Evolutionary conservation across 2,888 invertebrate species (phyloP).

Genomic region (Sinelater perroti): DNA sequence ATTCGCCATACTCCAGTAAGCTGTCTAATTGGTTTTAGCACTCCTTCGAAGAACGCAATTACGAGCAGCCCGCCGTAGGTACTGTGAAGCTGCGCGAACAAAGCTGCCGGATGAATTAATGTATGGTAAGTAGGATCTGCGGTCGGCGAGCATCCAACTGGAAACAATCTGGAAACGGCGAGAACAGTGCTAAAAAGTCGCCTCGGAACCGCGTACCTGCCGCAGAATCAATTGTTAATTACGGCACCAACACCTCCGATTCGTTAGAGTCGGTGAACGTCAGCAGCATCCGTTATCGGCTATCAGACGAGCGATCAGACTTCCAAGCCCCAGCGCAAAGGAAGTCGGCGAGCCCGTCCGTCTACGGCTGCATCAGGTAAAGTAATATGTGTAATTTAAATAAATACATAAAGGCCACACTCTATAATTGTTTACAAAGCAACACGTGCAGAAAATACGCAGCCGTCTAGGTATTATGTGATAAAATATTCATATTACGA

Average conservation of each 20-base stretch:
- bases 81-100: constrained; percentile 30
- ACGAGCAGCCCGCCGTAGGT: constrained; percentile 21
- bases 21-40: constrained; percentile 38
- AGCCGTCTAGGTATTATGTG: too few relatives aligned
- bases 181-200: not conserved
- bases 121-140: constrained; percentile 21
- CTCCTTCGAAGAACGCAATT: constrained; percentile 25
- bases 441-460: too few relatives aligned
- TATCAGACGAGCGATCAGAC: not conserved
- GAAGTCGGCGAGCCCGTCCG: constrained; percentile 8
- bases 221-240: not conserved
- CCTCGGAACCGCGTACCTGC: not conserved
- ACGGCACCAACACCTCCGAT: not conserved
- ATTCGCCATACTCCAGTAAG: constrained; percentile 42
- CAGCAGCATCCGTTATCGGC: constrained; percentile 18
- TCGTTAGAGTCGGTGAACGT: constrained; percentile 6
- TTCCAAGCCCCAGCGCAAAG: too few relatives aligned
- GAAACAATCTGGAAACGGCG: not conserved
- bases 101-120: constrained; percentile 24
- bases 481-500: too few relatives aligned
- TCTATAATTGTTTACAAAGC: too few relatives aligned
- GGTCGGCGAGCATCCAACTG: constrained; percentile 22
- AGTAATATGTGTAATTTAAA: too few relatives aligned
- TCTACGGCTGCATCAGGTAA: not conserved
- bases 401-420: too few relatives aligned